These are phyloP conservation scores for Caenorhabditis angaria DNA, from an alignment of 2,888 invertebrate genomes.

Conservation along the genomic window DNA sequence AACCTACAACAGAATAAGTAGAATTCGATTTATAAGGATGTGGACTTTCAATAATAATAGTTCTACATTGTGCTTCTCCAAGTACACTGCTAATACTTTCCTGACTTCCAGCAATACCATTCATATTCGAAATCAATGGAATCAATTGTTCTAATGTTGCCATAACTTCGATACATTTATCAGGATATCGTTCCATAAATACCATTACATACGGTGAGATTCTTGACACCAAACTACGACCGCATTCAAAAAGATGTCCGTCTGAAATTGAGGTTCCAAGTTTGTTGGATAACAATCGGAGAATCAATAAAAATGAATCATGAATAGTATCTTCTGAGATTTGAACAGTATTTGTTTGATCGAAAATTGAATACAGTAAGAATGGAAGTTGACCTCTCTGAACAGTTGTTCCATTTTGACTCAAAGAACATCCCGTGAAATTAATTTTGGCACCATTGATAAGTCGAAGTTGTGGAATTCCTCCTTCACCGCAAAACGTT, in stretches of 20 bases:
- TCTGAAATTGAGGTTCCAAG: constrained; percentile 50
- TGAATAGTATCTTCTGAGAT: constrained; percentile 29
- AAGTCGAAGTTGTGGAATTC: constrained; percentile 86
- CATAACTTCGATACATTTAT: constrained; percentile 60
- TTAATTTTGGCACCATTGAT: constrained; percentile 80
- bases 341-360: constrained; percentile 18
- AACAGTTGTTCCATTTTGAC: constrained; percentile 83
- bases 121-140: constrained; percentile 58
- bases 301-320: constrained; percentile 47
- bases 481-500: constrained; percentile 93
- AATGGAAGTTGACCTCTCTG: constrained; percentile 93
- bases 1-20: constrained; percentile 59
- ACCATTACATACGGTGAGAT: constrained; percentile 63
- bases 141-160: constrained; percentile 67
- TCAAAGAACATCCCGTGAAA: constrained; percentile 59
- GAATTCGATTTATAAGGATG: constrained; percentile 88
- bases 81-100: not conserved
- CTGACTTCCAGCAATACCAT: constrained; percentile 42
- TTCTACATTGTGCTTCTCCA: not conserved
- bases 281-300: constrained; percentile 59
- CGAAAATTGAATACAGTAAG: constrained; percentile 80
- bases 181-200: constrained; percentile 63
- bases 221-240: constrained; percentile 40
- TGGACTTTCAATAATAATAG: constrained; percentile 81
- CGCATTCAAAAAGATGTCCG: constrained; percentile 26